Evolutionary conservation across 2,113 vertebrate genomes (phyloP).

Genomic region (Marmota flaviventris): DNA sequence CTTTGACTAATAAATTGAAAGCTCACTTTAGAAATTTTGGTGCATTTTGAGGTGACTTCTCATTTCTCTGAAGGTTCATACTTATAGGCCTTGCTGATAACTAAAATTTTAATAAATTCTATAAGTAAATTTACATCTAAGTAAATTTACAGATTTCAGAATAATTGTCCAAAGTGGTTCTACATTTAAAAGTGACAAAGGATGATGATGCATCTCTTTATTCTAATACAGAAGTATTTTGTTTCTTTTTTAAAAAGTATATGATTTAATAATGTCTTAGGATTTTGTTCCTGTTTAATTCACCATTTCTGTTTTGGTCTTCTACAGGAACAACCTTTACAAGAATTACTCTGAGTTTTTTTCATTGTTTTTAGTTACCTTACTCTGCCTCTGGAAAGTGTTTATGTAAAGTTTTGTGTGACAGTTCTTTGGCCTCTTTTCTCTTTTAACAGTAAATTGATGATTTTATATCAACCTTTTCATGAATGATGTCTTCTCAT

Average conservation of each 20-base stretch:
- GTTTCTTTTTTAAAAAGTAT: background rate
- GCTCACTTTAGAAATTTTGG: background rate
- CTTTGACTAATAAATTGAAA: background rate
- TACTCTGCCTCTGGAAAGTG: background rate
- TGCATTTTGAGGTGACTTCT: background rate
- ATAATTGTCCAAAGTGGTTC: background rate
- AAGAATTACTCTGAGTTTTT: background rate
- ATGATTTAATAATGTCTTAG: conserved; percentile 3
- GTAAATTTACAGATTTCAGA: background rate
- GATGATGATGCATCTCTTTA: background rate
- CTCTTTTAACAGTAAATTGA: background rate
- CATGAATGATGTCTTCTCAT: conserved; percentile 27
- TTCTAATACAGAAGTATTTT: conserved; percentile 10
- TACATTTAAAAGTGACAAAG: conserved; percentile 40
- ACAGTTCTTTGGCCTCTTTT: background rate
- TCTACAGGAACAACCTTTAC: background rate
- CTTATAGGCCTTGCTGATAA: background rate
- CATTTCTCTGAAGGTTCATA: background rate
- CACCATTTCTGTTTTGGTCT: conserved; percentile 49
- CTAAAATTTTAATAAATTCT: conserved; percentile 20
- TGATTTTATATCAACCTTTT: conserved; percentile 40
- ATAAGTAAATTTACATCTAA: background rate
- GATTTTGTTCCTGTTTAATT: conserved; percentile 29
- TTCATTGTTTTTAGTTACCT: background rate
- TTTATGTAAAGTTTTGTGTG: conserved; percentile 14